These are phyloP conservation scores for Idaea straminata DNA, from an alignment of 2,888 invertebrate species.

Conservation along the genomic window DNA sequence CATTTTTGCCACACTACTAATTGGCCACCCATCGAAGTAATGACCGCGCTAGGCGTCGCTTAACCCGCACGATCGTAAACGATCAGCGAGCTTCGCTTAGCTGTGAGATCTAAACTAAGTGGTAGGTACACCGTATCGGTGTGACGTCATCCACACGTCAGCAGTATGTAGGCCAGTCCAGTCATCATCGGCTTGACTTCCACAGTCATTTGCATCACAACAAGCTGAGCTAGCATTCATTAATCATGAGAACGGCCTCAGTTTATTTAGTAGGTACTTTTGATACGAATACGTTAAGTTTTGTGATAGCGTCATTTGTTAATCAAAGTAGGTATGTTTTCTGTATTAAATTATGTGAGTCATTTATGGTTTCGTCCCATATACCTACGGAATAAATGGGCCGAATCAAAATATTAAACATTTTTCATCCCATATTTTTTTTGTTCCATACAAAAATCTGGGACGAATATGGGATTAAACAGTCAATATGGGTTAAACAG, in stretches of 20 bases:
- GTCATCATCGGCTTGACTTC: conserved; percentile 49
- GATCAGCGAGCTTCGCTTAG: too few species aligned
- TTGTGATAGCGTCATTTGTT: neutral
- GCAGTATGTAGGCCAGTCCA: conserved; percentile 47
- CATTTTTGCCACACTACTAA: too few species aligned
- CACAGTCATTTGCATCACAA: conserved; percentile 58
- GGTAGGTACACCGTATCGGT: conserved; percentile 23
- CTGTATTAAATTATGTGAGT: neutral
- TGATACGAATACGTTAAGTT: conserved; percentile 11
- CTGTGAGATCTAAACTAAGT: neutral
- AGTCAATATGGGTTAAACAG: too few species aligned
- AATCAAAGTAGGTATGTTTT: neutral
- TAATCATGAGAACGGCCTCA: conserved; percentile 41
- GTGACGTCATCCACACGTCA: conserved; percentile 30
- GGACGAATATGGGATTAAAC: too few species aligned
- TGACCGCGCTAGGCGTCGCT: too few species aligned
- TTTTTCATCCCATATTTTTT: too few species aligned
- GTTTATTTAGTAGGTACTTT: neutral
- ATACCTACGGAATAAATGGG: too few species aligned
- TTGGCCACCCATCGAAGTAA: too few species aligned
- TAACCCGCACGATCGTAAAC: too few species aligned
- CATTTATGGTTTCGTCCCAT: too few species aligned
- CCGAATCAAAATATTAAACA: too few species aligned
- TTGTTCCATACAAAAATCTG: too few species aligned
- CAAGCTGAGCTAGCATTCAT: conserved; percentile 47